These are phyloP conservation scores for Cynodonichthys magdalenae DNA, from an alignment of 2,797 vertebrate genomes.

Conservation along the genomic window DNA sequence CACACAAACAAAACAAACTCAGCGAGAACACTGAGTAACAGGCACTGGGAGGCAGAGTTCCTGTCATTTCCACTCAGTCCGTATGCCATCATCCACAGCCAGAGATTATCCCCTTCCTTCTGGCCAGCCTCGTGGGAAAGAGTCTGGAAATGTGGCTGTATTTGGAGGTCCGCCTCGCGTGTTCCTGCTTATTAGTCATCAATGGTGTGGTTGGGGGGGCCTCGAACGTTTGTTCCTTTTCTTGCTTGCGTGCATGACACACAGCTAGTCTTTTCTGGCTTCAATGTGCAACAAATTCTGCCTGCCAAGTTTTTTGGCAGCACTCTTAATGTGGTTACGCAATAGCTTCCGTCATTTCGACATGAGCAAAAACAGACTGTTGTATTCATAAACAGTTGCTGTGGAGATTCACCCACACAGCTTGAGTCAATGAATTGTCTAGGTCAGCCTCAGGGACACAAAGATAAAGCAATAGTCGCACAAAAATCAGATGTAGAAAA, in stretches of 20 bases:
- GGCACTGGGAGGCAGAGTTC: conserved; percentile 35
- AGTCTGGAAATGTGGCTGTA: conserved; percentile 64
- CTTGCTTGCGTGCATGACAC: conserved; percentile 64
- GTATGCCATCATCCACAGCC: conserved; percentile 49
- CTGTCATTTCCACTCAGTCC: conserved; percentile 39
- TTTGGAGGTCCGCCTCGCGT: conserved; percentile 55
- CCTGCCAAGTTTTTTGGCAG: conserved; percentile 69
- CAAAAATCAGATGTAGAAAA: not conserved
- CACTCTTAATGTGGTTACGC: conserved; percentile 57
- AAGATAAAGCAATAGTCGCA: conserved; percentile 8
- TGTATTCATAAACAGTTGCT: conserved; percentile 74
- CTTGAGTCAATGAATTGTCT: conserved; percentile 25
- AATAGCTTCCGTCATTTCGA: conserved; percentile 74
- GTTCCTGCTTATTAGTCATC: conserved; percentile 71
- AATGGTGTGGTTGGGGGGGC: conserved; percentile 61
- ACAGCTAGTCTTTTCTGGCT: conserved; percentile 67
- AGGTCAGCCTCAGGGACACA: not conserved
- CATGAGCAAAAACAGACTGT: conserved; percentile 64
- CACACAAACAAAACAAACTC: conserved; percentile 14
- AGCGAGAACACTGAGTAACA: conserved; percentile 33
- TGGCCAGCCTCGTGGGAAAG: conserved; percentile 75
- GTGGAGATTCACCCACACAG: conserved; percentile 60
- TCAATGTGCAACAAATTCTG: conserved; percentile 50
- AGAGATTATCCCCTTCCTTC: conserved; percentile 71
- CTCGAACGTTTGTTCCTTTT: conserved; percentile 71